Conservation (phyloP, 2,888 invertebrate genomes). For the Cerastis leucographa region DNA sequence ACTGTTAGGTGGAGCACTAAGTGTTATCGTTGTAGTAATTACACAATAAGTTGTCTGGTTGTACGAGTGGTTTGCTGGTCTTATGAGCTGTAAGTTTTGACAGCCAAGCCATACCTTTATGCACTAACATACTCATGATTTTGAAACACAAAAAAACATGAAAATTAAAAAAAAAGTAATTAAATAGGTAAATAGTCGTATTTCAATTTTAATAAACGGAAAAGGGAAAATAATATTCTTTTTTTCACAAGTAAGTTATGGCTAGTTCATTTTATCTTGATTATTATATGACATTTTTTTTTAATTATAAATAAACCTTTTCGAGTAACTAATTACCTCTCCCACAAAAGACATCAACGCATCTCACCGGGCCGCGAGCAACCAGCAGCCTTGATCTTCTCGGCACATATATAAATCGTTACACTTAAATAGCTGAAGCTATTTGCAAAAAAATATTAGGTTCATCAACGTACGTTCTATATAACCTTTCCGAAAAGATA, state of each 20-base stretch:
- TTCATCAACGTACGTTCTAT: too few relatives aligned
- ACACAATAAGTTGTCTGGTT: neutral
- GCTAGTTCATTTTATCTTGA: neutral
- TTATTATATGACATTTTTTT: neutral
- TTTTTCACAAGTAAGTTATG: too few relatives aligned
- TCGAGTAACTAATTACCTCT: neutral
- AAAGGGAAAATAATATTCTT: neutral
- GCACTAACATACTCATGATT: neutral
- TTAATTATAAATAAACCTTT: too few relatives aligned
- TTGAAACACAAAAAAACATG: neutral
- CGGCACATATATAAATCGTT: too few relatives aligned
- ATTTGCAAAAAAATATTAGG: too few relatives aligned
- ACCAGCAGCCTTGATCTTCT: neutral
- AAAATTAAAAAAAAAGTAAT: neutral
- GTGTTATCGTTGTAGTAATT: neutral
- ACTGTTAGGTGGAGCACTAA: neutral
- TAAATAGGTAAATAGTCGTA: neutral
- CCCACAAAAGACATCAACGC: slow-evolving; percentile 1
- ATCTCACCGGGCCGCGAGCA: neutral
- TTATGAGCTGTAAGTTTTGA: neutral
- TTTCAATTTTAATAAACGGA: neutral
- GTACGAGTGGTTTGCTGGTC: neutral
- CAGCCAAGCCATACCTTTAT: neutral
- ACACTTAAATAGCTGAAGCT: neutral
- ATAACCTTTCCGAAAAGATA: too few relatives aligned